Base-by-base conservation (phyloP, 1,140 invertebrate genomes). In the Olivierus martensii region DNA sequence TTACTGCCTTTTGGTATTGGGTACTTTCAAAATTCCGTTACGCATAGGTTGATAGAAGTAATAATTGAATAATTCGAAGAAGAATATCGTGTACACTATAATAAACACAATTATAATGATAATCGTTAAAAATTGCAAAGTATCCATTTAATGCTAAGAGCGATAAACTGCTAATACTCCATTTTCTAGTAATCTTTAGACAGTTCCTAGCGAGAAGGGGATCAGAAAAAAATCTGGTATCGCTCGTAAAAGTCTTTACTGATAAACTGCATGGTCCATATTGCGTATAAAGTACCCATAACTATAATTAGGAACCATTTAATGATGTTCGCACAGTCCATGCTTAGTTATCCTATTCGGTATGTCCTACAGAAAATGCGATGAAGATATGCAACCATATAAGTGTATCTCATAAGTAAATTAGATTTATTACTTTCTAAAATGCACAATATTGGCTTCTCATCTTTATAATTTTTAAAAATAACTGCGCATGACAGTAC, bases 201-300 rank as follows among this genome's bases (percentile, higher is more conserved):
- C 12, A 41, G 14, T n/a, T 7, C n/a, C n/a, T 3, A 41, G 2
- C 3, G 44, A 14, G 18, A 46, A 38, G 4, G 12, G 1, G 2
- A 10, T 38, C 34, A 55, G 36, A 51, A 55, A 51, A 51, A 55
- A 12, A 51, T 45, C 39, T 55, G 51, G 14, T 51, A 55, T 43
- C 51, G 46, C 42, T 55, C 53, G 19, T 55, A 55, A 37, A 55
- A 55, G 14, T 55, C 53, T 17, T 35, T 51, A 21, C 53, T 55
- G 12, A 55, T 41, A 51, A 55, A 55, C 41, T 55, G 53, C 21
- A 55, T 46, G 9, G 49, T 48, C 53, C 53, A 55, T 5, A 55
- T 6, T 2, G 51, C 46, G 22, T 55, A 55, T 2, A 55, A 18
- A 18, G 39, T 37, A 1, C 53, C 53, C 49, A 55, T 51, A 12